These are phyloP conservation scores for Rattus rattus DNA, from an alignment of 2,113 vertebrate genomes.

Conservation along the genomic window DNA sequence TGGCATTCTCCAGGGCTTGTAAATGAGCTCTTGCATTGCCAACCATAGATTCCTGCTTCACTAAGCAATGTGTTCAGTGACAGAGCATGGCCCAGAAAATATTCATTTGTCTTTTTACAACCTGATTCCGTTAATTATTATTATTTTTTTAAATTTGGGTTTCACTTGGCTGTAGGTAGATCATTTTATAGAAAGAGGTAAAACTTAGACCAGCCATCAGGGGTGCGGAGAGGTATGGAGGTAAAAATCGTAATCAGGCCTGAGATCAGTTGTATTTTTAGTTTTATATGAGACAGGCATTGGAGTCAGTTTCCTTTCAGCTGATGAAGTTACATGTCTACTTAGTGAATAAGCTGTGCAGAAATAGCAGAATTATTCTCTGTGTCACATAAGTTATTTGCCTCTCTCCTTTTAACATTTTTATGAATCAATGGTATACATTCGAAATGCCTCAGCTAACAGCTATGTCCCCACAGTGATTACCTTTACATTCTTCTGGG, in stretches of 20 bases:
- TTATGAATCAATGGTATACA: slow-evolving; percentile 52
- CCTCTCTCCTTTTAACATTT: slow-evolving; percentile 65
- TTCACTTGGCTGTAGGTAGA: slow-evolving; percentile 65
- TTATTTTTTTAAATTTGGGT: slow-evolving; percentile 58
- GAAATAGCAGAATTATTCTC: slow-evolving; percentile 73
- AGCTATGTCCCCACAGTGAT: slow-evolving; percentile 45
- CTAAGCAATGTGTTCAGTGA: slow-evolving; percentile 57
- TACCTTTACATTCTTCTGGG: slow-evolving; percentile 71
- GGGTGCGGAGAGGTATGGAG: not conserved
- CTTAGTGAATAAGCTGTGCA: slow-evolving; percentile 73
- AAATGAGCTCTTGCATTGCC: slow-evolving; percentile 59
- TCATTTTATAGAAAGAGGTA: slow-evolving; percentile 67
- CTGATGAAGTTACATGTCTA: slow-evolving; percentile 74
- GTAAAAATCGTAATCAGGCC: slow-evolving; percentile 61
- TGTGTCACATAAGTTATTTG: slow-evolving; percentile 63
- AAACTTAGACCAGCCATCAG: slow-evolving; percentile 63
- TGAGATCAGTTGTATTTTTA: slow-evolving; percentile 74
- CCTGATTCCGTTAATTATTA: slow-evolving; percentile 63
- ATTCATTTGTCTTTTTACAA: slow-evolving; percentile 57
- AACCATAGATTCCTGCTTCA: slow-evolving; percentile 58
- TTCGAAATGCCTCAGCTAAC: slow-evolving; percentile 62
- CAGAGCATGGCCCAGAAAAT: not conserved
- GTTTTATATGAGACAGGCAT: slow-evolving; percentile 44
- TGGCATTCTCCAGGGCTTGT: slow-evolving; percentile 71
- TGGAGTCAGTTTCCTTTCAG: slow-evolving; percentile 65